These are phyloP conservation scores for Cepaea hortensis DNA, from an alignment of 2,888 invertebrate species.

Conservation along the genomic window DNA sequence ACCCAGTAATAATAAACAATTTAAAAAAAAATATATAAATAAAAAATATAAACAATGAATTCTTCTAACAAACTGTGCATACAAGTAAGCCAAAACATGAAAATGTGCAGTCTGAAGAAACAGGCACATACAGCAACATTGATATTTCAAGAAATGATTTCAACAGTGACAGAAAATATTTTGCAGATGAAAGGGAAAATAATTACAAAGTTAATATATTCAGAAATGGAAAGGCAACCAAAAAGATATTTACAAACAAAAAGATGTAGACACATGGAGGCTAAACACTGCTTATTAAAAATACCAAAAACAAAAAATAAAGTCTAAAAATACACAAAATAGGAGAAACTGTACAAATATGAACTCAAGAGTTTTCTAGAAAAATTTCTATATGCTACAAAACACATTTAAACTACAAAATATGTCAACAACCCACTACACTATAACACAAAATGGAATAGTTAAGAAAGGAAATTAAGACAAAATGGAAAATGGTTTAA, in stretches of 20 bases:
- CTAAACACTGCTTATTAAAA: too few species aligned
- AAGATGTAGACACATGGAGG: too few species aligned
- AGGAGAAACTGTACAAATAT: too few species aligned
- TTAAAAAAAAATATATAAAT: too few species aligned
- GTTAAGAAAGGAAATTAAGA: not conserved
- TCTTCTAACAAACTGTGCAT: not conserved
- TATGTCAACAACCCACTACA: not conserved
- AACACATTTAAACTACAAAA: not conserved
- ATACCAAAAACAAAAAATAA: too few species aligned
- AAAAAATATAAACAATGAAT: not conserved
- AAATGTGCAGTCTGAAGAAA: not conserved
- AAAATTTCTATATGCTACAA: too few species aligned
- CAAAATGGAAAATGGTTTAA: not conserved
- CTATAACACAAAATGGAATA: not conserved
- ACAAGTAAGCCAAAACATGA: conserved; percentile 5
- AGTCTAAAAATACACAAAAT: too few species aligned
- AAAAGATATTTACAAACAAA: not conserved
- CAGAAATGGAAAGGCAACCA: not conserved
- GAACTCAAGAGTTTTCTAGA: too few species aligned
- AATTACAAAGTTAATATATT: not conserved
- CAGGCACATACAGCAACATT: not conserved
- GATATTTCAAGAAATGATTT: not conserved
- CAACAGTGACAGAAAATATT: not conserved
- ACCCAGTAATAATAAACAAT: not conserved
- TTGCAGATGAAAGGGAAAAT: not conserved